Percentiles rank a stretch among this genome's conserved stretches.
Conservation (phyloP, 1,140 invertebrate genomes). For the Pogonomyrmex barbatus region DNA sequence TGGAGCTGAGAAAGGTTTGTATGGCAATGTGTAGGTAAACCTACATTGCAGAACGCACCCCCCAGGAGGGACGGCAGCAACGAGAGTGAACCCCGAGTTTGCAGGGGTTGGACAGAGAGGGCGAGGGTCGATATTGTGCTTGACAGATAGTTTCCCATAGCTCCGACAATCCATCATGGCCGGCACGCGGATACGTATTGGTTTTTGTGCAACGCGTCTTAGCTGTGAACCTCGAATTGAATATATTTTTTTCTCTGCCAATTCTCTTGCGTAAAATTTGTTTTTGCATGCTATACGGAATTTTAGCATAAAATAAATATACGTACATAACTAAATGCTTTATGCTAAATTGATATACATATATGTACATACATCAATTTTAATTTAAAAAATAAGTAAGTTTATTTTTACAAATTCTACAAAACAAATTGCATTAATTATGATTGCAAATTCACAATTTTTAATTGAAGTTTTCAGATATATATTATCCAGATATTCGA, state of each 20-base stretch:
- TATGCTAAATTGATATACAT: conserved; percentile 5
- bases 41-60: conserved; percentile 68
- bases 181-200: conserved; percentile 84
- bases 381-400: neutral
- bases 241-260: conserved; percentile 74
- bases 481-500: neutral
- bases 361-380: neutral
- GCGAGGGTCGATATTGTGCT: conserved; percentile 86
- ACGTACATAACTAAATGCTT: neutral
- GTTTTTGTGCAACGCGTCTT: conserved; percentile 83
- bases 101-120: conserved; percentile 82
- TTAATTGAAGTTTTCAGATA: neutral
- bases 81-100: conserved; percentile 78
- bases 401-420: neutral
- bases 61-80: conserved; percentile 76
- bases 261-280: conserved; percentile 68
- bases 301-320: conserved; percentile 17
- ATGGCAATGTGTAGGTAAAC: conserved; percentile 70
- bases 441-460: neutral
- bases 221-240: conserved; percentile 82
- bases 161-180: conserved; percentile 85
- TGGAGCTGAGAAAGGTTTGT: conserved; percentile 66
- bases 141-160: conserved; percentile 87
- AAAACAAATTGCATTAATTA: neutral
- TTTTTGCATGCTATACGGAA: neutral